These are phyloP conservation scores for Drosophila nigromelanica DNA, from an alignment of 1,140 invertebrate genomes.

Conservation along the genomic window DNA sequence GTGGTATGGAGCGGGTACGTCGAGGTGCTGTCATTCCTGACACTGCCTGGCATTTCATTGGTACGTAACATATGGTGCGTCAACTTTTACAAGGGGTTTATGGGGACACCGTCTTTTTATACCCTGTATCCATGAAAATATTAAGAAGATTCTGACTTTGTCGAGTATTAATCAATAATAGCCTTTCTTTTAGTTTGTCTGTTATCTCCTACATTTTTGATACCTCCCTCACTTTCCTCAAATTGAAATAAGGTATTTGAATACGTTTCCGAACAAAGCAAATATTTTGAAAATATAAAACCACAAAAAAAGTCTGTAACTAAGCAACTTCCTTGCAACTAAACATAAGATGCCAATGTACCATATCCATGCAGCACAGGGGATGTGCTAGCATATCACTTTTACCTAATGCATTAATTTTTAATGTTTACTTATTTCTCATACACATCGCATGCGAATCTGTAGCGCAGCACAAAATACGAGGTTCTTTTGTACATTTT, in stretches of 20 bases:
- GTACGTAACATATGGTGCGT: constrained; percentile 68
- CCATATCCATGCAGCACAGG: neutral
- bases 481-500: constrained; percentile 42
- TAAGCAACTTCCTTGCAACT: too few species aligned
- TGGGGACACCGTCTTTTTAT: neutral
- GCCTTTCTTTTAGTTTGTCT: too few species aligned
- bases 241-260: too few species aligned
- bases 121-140: neutral
- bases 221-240: neutral
- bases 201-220: too few species aligned
- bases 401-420: constrained; percentile 1
- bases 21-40: constrained; percentile 54
- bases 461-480: constrained; percentile 26
- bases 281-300: too few species aligned
- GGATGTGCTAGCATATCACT: neutral
- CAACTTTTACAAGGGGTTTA: constrained; percentile 3
- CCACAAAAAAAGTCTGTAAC: too few species aligned
- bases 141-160: too few species aligned
- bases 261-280: too few species aligned
- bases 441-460: constrained; percentile 19
- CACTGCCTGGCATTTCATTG: constrained; percentile 67
- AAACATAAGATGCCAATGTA: too few species aligned
- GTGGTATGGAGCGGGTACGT: constrained; percentile 21
- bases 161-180: too few species aligned
- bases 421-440: constrained; percentile 24